These are phyloP conservation scores for Pteronotus mesoamericanus DNA, from an alignment of 2,797 vertebrate genomes.

Conservation along the genomic window DNA sequence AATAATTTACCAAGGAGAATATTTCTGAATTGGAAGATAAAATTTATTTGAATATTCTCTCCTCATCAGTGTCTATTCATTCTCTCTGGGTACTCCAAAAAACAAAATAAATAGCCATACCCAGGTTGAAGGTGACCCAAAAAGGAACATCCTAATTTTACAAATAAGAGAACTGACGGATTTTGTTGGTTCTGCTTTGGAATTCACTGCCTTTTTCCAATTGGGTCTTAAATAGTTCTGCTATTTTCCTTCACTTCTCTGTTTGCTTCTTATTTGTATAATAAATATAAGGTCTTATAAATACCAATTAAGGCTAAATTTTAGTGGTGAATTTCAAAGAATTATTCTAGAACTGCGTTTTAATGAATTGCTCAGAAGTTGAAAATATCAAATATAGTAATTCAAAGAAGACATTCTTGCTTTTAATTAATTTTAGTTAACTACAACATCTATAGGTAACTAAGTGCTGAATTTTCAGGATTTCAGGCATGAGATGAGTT, in stretches of 20 bases:
- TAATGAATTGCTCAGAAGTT: slow-evolving; percentile 37
- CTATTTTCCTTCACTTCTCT: slow-evolving; percentile 7
- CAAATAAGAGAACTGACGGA: neutral
- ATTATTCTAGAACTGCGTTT: neutral
- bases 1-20: slow-evolving; percentile 11
- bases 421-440: neutral
- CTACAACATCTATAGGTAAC: neutral
- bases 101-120: neutral
- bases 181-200: neutral
- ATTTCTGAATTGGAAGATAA: slow-evolving; percentile 22
- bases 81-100: neutral
- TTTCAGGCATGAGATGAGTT: neutral
- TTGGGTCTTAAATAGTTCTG: neutral
- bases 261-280: neutral
- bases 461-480: neutral
- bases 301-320: neutral
- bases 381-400: neutral
- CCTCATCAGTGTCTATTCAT: neutral
- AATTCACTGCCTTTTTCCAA: neutral
- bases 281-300: slow-evolving; percentile 19
- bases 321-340: slow-evolving; percentile 33
- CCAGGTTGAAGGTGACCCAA: neutral
- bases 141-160: neutral
- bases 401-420: neutral
- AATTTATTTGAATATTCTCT: neutral